phyloP scores from a whole-genome alignment of 2,888 invertebrate genomes.

The Smittia aterrima region DNA sequence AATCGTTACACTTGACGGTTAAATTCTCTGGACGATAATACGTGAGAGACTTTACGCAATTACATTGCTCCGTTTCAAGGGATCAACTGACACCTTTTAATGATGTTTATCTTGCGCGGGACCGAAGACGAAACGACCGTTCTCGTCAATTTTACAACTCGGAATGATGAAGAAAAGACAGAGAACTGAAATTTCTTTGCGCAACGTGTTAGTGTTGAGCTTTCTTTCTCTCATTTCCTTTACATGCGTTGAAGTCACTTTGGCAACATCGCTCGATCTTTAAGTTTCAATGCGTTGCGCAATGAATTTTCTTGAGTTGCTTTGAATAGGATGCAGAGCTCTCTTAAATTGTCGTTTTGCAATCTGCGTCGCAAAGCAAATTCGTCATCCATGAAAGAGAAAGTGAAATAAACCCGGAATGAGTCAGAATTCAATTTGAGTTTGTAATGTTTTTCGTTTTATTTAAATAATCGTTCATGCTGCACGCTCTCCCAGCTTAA shows the following conservation, averaged over 20 bases:
- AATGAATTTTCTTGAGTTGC: background rate
- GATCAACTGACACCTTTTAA: constrained; percentile 3
- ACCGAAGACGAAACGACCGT: background rate
- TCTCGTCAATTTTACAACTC: constrained; percentile 11
- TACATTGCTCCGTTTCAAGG: background rate
- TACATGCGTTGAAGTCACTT: background rate
- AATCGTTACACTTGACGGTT: too few species aligned
- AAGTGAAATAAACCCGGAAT: background rate
- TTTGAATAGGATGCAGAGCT: background rate
- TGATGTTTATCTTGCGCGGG: background rate
- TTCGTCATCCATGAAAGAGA: constrained; percentile 13
- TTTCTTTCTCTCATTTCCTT: constrained; percentile 5
- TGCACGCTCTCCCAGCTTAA: too few species aligned
- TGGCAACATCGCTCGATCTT: constrained; percentile 8
- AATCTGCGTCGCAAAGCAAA: background rate
- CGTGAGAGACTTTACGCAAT: background rate
- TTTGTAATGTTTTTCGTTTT: background rate
- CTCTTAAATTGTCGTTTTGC: background rate
- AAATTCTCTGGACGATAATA: background rate
- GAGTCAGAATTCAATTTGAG: background rate
- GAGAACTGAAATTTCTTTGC: constrained; percentile 2
- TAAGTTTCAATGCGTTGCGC: background rate
- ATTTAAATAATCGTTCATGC: background rate
- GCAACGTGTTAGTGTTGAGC: background rate
- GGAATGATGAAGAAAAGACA: background rate